phyloP scores from a whole-genome alignment of 2,797 vertebrate genomes.

The Aldrovandia affinis region DNA sequence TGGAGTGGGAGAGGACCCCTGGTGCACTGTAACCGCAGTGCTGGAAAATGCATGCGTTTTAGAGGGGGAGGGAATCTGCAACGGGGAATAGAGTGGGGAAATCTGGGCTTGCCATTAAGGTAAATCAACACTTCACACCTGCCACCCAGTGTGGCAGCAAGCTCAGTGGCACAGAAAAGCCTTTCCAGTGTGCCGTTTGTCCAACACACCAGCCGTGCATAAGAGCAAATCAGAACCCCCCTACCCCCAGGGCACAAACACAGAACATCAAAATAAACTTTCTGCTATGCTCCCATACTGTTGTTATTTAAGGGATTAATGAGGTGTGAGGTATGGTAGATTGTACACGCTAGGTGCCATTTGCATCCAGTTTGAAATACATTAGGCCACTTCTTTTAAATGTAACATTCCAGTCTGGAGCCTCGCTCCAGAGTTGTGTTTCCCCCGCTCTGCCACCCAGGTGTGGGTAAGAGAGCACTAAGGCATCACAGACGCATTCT shows the following conservation, averaged over 20 bases:
- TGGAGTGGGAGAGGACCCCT: background rate
- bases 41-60: background rate
- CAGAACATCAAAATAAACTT: background rate
- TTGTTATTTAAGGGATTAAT: background rate
- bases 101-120: background rate
- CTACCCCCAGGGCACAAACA: background rate
- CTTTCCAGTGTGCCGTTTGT: background rate
- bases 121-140: background rate
- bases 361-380: background rate
- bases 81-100: background rate
- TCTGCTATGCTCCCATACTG: background rate
- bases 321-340: background rate
- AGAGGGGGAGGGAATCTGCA: background rate
- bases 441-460: background rate
- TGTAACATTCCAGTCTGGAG: background rate
- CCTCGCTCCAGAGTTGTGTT: background rate
- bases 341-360: background rate
- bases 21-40: background rate
- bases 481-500: constrained; percentile 7
- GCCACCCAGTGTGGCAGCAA: background rate
- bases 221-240: background rate
- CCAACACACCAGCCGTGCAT: background rate
- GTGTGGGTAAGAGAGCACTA: background rate
- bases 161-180: background rate
- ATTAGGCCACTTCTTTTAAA: background rate